Evolutionary conservation across 2,888 invertebrate species (phyloP).

Genomic region (Oxytorus armatus): DNA sequence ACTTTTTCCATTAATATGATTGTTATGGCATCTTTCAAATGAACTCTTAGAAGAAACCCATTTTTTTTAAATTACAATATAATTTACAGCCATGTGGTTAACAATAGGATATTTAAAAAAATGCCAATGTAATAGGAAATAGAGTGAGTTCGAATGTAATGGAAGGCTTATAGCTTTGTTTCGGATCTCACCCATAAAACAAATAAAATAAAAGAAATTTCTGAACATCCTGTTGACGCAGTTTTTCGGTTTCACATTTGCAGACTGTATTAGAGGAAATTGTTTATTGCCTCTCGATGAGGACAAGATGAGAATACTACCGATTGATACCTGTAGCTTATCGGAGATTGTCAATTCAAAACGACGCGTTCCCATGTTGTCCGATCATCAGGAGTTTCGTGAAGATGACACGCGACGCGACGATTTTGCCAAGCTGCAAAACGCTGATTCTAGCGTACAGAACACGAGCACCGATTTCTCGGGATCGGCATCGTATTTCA

Average conservation of each 20-base stretch:
- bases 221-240: neutral
- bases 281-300: constrained; percentile 14
- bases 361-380: neutral
- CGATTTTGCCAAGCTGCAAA: neutral
- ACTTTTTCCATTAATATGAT: too few relatives aligned
- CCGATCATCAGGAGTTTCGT: neutral
- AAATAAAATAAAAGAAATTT: neutral
- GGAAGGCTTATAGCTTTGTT: too few relatives aligned
- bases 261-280: constrained; percentile 55
- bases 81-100: too few relatives aligned
- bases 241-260: neutral
- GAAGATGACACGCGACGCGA: neutral
- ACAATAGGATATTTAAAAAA: too few relatives aligned
- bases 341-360: neutral
- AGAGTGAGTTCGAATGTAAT: too few relatives aligned
- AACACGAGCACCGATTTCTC: constrained; percentile 10
- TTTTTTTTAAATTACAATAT: too few relatives aligned
- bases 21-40: too few relatives aligned
- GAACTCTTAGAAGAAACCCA: too few relatives aligned
- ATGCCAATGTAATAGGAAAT: too few relatives aligned
- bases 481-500: neutral
- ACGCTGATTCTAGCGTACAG: neutral
- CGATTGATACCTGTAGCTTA: neutral
- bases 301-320: neutral
- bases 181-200: too few relatives aligned